Conservation (phyloP, 2,888 invertebrate genomes). For the Unio delphinus region DNA sequence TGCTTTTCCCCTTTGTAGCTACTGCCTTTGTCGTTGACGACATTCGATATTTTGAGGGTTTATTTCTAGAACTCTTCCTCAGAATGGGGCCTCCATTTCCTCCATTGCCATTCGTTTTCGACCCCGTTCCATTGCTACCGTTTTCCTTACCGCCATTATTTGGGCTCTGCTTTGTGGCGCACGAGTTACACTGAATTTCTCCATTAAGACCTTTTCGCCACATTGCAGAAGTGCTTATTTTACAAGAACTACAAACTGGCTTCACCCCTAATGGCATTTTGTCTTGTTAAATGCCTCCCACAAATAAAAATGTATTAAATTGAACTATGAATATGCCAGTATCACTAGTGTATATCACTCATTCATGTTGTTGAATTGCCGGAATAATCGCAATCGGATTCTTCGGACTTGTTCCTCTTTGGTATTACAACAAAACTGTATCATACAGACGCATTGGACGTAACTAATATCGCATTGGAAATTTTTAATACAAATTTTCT, state of each 20-base stretch:
- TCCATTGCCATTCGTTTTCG: constrained; percentile 26
- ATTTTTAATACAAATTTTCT: too few relatives aligned
- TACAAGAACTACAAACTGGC: constrained; percentile 58
- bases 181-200: constrained; percentile 82
- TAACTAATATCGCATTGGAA: too few relatives aligned
- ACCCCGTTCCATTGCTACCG: constrained; percentile 12
- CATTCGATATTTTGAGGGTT: constrained; percentile 60
- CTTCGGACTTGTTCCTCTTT: too few relatives aligned
- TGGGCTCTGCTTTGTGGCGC: constrained; percentile 74
- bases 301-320: too few relatives aligned
- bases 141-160: constrained; percentile 32
- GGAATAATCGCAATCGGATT: too few relatives aligned
- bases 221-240: constrained; percentile 72
- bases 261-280: constrained; percentile 64
- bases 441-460: too few relatives aligned
- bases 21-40: constrained; percentile 54
- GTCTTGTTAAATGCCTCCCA: too few relatives aligned
- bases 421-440: too few relatives aligned
- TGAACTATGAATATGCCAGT: too few relatives aligned
- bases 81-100: constrained; percentile 49
- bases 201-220: constrained; percentile 85
- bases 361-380: too few relatives aligned
- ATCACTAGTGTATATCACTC: too few relatives aligned
- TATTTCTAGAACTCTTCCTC: constrained; percentile 64
- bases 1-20: constrained; percentile 80